Percentiles rank a stretch among this genome's conserved stretches.
Conservation (phyloP, 2,113 vertebrate species). For the Pluvianellus socialis region DNA sequence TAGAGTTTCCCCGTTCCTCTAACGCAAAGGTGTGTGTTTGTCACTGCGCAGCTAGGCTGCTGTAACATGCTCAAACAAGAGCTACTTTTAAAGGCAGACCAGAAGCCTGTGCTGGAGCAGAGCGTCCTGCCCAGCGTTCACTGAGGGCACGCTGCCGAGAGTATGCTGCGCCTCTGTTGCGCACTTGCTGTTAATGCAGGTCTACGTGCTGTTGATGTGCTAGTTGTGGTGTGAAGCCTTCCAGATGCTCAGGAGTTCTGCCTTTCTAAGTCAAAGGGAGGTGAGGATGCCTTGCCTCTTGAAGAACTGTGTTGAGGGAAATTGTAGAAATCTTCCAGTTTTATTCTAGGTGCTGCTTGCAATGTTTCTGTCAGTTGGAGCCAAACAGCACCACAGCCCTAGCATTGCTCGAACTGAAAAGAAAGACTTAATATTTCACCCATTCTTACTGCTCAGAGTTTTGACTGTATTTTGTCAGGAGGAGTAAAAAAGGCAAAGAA, state of each 20-base stretch:
- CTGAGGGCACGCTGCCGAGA: not conserved
- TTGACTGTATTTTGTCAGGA: not conserved
- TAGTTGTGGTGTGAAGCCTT: not conserved
- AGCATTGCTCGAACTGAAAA: not conserved
- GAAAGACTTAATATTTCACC: not conserved
- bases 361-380: not conserved
- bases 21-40: not conserved
- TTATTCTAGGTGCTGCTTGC: not conserved
- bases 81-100: not conserved
- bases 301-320: not conserved
- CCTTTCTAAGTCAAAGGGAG: not conserved
- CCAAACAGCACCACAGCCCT: not conserved
- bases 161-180: not conserved
- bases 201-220: not conserved
- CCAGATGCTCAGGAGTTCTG: not conserved
- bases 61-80: not conserved
- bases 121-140: not conserved
- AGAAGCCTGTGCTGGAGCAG: not conserved
- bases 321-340: not conserved
- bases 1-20: slow-evolving; percentile 4
- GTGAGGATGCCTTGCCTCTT: not conserved
- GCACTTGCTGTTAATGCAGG: not conserved
- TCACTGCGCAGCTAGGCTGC: not conserved
- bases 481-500: not conserved
- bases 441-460: not conserved